Evolutionary conservation across 2,113 vertebrate genomes (phyloP).

Genomic region (Chlorodrepanis virens): DNA sequence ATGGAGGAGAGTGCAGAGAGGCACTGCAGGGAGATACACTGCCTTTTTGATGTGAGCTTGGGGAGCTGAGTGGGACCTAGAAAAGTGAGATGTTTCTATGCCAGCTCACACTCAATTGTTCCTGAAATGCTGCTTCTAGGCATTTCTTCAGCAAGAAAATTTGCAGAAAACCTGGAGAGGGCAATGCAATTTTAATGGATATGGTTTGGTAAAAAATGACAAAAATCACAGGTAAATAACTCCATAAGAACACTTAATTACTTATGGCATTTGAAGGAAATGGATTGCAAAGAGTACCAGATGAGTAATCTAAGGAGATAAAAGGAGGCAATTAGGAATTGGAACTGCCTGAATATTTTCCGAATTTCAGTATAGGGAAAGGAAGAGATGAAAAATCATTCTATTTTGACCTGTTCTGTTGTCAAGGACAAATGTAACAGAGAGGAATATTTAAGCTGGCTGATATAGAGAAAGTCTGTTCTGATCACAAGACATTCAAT

Average conservation of each 20-base stretch:
- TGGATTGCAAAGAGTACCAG: background rate
- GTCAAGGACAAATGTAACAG: background rate
- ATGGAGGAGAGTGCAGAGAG: background rate
- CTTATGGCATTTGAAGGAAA: background rate
- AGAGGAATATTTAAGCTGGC: background rate
- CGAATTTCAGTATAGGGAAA: background rate
- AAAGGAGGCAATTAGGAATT: background rate
- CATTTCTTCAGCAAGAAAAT: background rate
- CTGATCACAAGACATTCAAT: background rate
- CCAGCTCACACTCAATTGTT: background rate
- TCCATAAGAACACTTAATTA: background rate
- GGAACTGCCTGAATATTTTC: background rate
- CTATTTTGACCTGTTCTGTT: background rate
- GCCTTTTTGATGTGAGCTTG: accelerated
- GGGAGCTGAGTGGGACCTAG: background rate
- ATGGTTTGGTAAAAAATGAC: background rate
- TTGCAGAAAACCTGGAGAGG: background rate
- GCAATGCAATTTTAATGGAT: background rate
- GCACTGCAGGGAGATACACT: background rate
- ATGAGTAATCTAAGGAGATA: background rate
- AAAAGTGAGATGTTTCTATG: background rate
- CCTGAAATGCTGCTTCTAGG: background rate
- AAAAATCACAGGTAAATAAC: background rate
- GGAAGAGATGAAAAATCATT: background rate
- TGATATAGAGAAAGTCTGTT: background rate